Evolutionary conservation across 2,888 invertebrate genomes (phyloP).

Genomic region (Petrolisthes manimaculis): DNA sequence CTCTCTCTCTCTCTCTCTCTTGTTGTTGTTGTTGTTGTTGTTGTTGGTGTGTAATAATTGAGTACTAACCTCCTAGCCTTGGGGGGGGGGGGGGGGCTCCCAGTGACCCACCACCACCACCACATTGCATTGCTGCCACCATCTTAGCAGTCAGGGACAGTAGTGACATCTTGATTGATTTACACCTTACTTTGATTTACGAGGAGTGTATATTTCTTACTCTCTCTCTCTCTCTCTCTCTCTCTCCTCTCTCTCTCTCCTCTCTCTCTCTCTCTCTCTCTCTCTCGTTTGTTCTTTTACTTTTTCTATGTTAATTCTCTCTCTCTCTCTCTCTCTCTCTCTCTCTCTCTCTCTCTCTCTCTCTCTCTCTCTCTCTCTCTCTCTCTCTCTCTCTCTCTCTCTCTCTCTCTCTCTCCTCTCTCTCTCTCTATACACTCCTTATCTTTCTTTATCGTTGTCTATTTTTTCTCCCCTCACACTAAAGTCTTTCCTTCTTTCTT

Average conservation of each 20-base stretch:
- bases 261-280: not conserved
- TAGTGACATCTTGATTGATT: conserved; percentile 25
- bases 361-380: not conserved
- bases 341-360: not conserved
- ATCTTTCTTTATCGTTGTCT: not conserved
- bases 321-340: not conserved
- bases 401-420: not conserved
- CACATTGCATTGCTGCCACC: conserved; percentile 47
- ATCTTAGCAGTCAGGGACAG: conserved; percentile 53
- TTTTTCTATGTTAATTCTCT: not conserved
- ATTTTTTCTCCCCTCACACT: not conserved
- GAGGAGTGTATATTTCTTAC: not conserved
- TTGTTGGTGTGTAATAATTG: too few relatives aligned
- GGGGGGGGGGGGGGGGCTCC: too few relatives aligned
- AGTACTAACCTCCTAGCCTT: conserved; percentile 6
- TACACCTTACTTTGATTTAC: not conserved
- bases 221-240: not conserved
- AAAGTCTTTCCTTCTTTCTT: not conserved
- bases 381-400: not conserved
- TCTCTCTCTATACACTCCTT: not conserved
- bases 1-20: conserved; percentile 29
- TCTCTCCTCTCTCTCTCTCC: not conserved
- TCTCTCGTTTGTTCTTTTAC: not conserved
- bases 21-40: too few relatives aligned
- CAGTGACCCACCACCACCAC: conserved; percentile 45